These are phyloP conservation scores for Penaeus chinensis DNA, from an alignment of 1,140 invertebrate species.

Conservation along the genomic window DNA sequence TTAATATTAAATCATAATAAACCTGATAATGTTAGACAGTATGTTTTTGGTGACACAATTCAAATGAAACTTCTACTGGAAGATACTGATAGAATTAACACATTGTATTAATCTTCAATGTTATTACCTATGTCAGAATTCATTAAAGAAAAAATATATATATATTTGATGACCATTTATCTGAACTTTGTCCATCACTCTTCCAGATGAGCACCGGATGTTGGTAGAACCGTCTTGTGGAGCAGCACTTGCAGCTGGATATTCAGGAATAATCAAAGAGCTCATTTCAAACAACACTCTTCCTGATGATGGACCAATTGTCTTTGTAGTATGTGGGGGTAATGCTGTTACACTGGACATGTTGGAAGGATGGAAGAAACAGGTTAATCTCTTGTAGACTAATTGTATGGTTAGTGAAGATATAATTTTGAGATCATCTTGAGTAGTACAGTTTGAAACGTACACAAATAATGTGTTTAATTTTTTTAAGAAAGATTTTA, in stretches of 20 bases:
- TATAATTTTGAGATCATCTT: too few relatives aligned
- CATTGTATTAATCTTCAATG: background rate
- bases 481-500: too few relatives aligned
- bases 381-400: slow-evolving; percentile 28
- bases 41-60: too few relatives aligned
- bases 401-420: too few relatives aligned
- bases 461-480: too few relatives aligned
- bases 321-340: slow-evolving; percentile 73
- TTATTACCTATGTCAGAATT: background rate
- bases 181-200: background rate
- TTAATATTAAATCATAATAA: background rate
- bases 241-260: slow-evolving; percentile 70
- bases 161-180: too few relatives aligned
- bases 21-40: background rate
- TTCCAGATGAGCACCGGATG: slow-evolving; percentile 69
- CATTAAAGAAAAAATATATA: background rate
- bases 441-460: too few relatives aligned
- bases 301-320: slow-evolving; percentile 66
- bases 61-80: too few relatives aligned
- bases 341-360: slow-evolving; percentile 67
- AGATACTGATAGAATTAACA: too few relatives aligned
- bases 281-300: slow-evolving; percentile 55
- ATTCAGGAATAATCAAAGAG: slow-evolving; percentile 65
- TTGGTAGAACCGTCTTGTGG: slow-evolving; percentile 73
- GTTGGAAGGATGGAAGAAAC: slow-evolving; percentile 68